These are phyloP conservation scores for Girardia tigrina DNA, from an alignment of 2,888 invertebrate species.

Conservation along the genomic window DNA sequence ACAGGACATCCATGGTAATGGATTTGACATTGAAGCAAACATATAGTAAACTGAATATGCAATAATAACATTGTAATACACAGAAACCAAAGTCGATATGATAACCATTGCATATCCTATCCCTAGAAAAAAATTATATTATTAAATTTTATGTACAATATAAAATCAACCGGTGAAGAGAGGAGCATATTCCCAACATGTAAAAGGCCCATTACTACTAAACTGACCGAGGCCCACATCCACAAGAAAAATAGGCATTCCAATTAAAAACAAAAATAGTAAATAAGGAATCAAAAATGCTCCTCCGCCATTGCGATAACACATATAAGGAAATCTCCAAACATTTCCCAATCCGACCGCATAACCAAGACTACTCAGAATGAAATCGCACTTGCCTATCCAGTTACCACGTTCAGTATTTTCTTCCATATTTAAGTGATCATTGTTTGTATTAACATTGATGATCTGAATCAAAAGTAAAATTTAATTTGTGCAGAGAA, in stretches of 20 bases:
- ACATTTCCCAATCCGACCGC: conserved; percentile 50
- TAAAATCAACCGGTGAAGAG: conserved; percentile 45
- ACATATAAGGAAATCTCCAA: conserved; percentile 58
- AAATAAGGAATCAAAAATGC: conserved; percentile 49
- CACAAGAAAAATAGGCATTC: conserved; percentile 48
- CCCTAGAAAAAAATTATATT: conserved; percentile 38
- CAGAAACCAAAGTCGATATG: conserved; percentile 39
- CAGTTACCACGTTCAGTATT: conserved; percentile 52
- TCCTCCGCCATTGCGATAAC: conserved; percentile 47
- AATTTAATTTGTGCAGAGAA: no score
- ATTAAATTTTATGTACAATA: background rate
- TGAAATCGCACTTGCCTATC: conserved; percentile 54
- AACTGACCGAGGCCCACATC: conserved; percentile 49
- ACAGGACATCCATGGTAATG: conserved; percentile 40
- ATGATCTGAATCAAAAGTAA: no score
- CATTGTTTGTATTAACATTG: background rate
- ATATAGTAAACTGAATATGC: conserved; percentile 41
- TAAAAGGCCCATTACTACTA: conserved; percentile 47
- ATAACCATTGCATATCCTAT: conserved; percentile 40
- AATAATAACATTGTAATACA: conserved; percentile 42
- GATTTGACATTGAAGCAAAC: conserved; percentile 40
- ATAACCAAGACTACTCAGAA: conserved; percentile 44
- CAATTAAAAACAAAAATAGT: conserved; percentile 46
- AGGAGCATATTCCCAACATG: conserved; percentile 48
- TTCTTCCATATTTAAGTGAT: conserved; percentile 44